These are phyloP conservation scores for Brachionus rotundiformis DNA, from an alignment of 1,140 invertebrate species.

Conservation along the genomic window DNA sequence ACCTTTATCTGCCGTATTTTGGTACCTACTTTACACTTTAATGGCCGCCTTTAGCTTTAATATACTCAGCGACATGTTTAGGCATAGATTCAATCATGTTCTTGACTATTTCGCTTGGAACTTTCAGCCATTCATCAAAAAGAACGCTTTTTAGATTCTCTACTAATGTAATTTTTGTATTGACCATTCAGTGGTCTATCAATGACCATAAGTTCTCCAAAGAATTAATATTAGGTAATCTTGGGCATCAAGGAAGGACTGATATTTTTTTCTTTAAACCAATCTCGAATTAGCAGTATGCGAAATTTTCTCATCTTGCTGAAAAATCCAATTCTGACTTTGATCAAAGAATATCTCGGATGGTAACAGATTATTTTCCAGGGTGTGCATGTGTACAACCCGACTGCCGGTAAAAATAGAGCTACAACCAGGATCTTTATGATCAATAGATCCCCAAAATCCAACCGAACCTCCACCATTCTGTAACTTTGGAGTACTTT, in stretches of 20 bases:
- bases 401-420: background rate
- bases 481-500: background rate
- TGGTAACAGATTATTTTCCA: background rate
- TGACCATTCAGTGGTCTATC: background rate
- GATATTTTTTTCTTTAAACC: background rate
- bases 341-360: background rate
- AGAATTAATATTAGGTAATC: background rate
- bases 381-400: background rate
- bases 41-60: constrained; percentile 17
- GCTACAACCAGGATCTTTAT: background rate
- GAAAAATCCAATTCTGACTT: background rate
- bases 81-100: background rate
- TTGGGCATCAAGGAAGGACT: background rate
- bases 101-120: background rate
- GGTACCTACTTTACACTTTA: too few relatives aligned
- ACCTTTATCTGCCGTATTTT: too few relatives aligned
- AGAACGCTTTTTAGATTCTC: background rate
- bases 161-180: background rate
- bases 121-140: background rate
- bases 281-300: background rate
- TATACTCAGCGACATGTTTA: background rate
- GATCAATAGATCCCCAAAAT: background rate
- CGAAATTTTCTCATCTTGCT: background rate
- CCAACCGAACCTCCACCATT: too few relatives aligned
- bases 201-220: background rate